Evolutionary conservation across 1,140 invertebrate genomes (phyloP).

Genomic region (Hydropsyche tenuis): DNA sequence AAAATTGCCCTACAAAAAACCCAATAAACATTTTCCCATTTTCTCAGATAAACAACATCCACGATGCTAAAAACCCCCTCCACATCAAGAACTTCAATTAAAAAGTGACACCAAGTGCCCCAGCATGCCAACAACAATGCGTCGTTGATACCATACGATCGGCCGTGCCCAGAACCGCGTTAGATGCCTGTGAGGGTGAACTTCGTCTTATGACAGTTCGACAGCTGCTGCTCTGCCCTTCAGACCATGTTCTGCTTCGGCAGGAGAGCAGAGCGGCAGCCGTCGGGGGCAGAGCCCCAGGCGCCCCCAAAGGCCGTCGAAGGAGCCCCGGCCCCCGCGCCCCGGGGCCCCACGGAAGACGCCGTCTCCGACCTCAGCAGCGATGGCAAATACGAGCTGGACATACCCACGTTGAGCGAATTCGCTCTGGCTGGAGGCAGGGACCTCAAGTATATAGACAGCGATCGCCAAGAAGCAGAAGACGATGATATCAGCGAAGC

Average conservation of each 20-base stretch:
- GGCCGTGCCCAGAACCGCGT: background rate
- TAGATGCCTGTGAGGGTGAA: conserved; percentile 45
- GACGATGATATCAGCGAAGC: conserved; percentile 53
- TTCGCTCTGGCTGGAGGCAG: conserved; percentile 48
- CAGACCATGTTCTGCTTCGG: conserved; percentile 48
- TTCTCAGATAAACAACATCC: too few relatives aligned
- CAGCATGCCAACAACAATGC: too few relatives aligned
- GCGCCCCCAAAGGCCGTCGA: conserved; percentile 16
- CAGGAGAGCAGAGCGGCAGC: conserved; percentile 44
- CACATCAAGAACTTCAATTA: too few relatives aligned
- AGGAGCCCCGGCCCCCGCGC: background rate
- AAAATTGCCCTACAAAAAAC: too few relatives aligned
- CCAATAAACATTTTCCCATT: too few relatives aligned
- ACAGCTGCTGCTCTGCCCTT: conserved; percentile 47
- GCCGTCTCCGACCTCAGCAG: conserved; percentile 47
- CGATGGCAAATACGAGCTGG: conserved; percentile 48
- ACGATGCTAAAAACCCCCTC: too few relatives aligned
- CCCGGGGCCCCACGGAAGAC: conserved; percentile 28
- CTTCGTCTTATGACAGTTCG: conserved; percentile 49
- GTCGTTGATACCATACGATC: too few relatives aligned
- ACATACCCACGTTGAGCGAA: conserved; percentile 53
- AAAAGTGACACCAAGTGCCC: too few relatives aligned
- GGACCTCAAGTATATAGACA: conserved; percentile 49
- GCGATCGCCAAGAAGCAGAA: conserved; percentile 44
- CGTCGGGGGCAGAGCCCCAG: background rate